These are phyloP conservation scores for Delphinapterus leucas DNA, from an alignment of 2,113 vertebrate species.

Conservation along the genomic window DNA sequence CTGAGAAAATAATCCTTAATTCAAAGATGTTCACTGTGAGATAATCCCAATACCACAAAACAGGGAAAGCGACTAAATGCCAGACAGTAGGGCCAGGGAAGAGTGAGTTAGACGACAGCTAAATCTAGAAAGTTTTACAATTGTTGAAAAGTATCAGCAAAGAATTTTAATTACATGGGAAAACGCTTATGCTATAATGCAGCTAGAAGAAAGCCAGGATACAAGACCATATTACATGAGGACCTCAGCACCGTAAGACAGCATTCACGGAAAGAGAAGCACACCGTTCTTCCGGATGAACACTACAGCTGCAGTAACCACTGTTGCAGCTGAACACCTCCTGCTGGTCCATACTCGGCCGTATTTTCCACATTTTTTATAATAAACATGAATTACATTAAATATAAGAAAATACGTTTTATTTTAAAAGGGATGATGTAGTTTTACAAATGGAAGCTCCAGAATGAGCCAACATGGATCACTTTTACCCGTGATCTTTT, in stretches of 20 bases:
- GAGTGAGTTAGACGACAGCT: fast-evolving
- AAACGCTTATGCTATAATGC: not conserved
- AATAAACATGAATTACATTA: not conserved
- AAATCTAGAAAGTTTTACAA: not conserved
- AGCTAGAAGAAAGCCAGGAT: not conserved
- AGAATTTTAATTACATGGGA: not conserved
- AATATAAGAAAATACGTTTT: not conserved
- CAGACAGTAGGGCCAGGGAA: fast-evolving
- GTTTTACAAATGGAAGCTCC: not conserved
- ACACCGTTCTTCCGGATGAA: fast-evolving
- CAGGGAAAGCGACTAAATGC: fast-evolving
- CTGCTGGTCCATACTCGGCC: not conserved
- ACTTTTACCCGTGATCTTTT: not conserved
- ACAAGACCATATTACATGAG: not conserved
- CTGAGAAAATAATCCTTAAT: not conserved
- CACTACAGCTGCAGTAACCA: fast-evolving
- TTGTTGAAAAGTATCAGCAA: not conserved
- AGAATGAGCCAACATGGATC: not conserved
- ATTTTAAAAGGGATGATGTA: not conserved
- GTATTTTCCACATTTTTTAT: not conserved
- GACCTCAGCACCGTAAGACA: not conserved
- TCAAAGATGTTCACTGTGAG: not conserved
- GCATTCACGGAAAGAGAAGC: not conserved
- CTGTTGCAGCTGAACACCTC: fast-evolving
- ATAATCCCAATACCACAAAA: not conserved